These are phyloP conservation scores for Colinus virginianus DNA, from an alignment of 2,113 vertebrate species.

Conservation along the genomic window DNA sequence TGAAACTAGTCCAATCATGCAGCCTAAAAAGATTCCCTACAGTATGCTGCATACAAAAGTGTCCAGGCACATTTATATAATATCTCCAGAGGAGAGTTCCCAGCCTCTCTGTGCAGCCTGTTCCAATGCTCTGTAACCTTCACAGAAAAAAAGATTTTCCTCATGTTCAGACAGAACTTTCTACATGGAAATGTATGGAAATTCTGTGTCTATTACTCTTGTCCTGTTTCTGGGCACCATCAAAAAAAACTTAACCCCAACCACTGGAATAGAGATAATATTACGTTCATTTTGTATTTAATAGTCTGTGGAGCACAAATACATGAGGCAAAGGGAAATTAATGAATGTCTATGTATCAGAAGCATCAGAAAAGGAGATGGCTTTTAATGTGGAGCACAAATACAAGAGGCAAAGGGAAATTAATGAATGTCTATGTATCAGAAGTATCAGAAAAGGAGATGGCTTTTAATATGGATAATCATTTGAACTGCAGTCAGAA, in stretches of 20 bases:
- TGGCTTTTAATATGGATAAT: background rate
- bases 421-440: background rate
- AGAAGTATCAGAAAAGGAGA: background rate
- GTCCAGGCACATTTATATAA: too few relatives aligned
- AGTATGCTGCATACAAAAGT: background rate
- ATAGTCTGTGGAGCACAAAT: background rate
- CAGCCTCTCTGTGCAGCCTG: too few relatives aligned
- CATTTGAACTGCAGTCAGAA: background rate
- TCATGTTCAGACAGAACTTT: too few relatives aligned
- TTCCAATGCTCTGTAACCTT: too few relatives aligned
- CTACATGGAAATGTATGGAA: too few relatives aligned
- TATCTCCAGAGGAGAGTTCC: too few relatives aligned
- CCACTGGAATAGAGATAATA: too few relatives aligned
- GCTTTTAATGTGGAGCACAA: background rate
- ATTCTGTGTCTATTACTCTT: too few relatives aligned
- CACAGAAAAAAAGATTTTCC: too few relatives aligned
- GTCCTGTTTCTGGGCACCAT: too few relatives aligned
- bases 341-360: background rate
- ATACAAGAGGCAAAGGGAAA: accelerated
- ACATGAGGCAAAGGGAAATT: accelerated
- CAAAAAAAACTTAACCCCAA: too few relatives aligned
- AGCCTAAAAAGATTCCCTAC: background rate
- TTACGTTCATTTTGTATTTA: background rate
- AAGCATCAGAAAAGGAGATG: background rate
- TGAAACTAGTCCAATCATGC: background rate